These are phyloP conservation scores for Parauchenoglanis ngamensis DNA, from an alignment of 2,797 vertebrate genomes.

Conservation along the genomic window DNA sequence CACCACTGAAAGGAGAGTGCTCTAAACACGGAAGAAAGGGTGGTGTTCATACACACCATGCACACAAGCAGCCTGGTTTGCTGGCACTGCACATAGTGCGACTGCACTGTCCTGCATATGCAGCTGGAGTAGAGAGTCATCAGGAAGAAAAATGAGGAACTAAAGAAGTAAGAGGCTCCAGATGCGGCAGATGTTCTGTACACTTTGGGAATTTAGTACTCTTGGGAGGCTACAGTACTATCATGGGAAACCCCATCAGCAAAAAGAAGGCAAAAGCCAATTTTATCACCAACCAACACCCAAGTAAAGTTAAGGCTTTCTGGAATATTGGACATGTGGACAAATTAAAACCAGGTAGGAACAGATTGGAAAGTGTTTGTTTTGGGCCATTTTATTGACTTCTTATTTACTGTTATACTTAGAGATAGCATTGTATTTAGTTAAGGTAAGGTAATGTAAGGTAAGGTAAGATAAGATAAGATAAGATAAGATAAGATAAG, in stretches of 20 bases:
- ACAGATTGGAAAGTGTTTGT: not conserved
- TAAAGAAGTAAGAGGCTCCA: constrained; percentile 38
- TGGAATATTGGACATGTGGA: constrained; percentile 68
- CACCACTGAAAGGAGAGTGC: constrained; percentile 54
- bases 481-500: not conserved
- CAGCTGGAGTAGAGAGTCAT: constrained; percentile 36
- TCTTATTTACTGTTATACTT: not conserved
- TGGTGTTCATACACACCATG: constrained; percentile 37
- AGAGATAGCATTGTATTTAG: not conserved
- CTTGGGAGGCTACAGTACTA: constrained; percentile 57
- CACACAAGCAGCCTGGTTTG: constrained; percentile 41
- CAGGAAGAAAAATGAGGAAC: constrained; percentile 25
- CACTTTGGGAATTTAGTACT: constrained; percentile 21
- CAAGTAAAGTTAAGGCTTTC: constrained; percentile 59
- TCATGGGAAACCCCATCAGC: constrained; percentile 78
- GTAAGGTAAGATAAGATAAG: not conserved
- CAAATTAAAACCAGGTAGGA: constrained; percentile 73
- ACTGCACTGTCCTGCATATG: constrained; percentile 37
- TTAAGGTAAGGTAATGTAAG: not conserved
- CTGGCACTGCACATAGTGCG: constrained; percentile 32
- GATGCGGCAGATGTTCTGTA: constrained; percentile 53
- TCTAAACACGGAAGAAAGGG: constrained; percentile 46
- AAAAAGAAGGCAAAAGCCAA: constrained; percentile 68
- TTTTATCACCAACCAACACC: constrained; percentile 27
- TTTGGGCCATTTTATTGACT: not conserved